Evolutionary conservation across 2,888 invertebrate species (phyloP).

Genomic region (Drosophila flavopinicola): DNA sequence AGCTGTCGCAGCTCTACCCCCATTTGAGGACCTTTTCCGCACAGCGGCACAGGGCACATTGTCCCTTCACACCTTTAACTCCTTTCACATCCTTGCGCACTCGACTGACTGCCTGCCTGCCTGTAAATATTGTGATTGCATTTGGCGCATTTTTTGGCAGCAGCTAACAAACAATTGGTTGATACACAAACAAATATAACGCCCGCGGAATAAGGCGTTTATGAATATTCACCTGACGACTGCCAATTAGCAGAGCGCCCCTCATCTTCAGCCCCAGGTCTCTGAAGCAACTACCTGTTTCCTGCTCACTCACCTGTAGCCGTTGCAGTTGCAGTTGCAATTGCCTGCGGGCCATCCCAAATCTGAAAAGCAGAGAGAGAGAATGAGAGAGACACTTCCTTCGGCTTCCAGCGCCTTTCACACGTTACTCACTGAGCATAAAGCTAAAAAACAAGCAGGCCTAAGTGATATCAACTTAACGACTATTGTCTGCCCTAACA

Average conservation of each 20-base stretch:
- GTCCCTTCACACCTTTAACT: slow-evolving; percentile 68
- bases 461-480: neutral
- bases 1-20: slow-evolving; percentile 25
- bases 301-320: slow-evolving; percentile 69
- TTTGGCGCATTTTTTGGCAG: slow-evolving; percentile 16
- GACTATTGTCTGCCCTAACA: slow-evolving; percentile 20
- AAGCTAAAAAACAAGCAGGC: slow-evolving; percentile 36
- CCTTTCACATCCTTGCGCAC: slow-evolving; percentile 41
- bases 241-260: slow-evolving; percentile 46
- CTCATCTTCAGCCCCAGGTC: slow-evolving; percentile 15
- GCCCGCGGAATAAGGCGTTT: slow-evolving; percentile 19
- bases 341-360: slow-evolving; percentile 58
- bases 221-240: slow-evolving; percentile 11
- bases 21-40: slow-evolving; percentile 11
- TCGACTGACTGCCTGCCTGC: slow-evolving; percentile 41
- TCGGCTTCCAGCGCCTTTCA: slow-evolving; percentile 46
- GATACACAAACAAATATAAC: slow-evolving; percentile 1
- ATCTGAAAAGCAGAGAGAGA: slow-evolving; percentile 67
- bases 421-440: slow-evolving; percentile 75
- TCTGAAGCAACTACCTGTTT: slow-evolving; percentile 42
- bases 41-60: slow-evolving; percentile 51
- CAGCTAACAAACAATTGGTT: too few species aligned
- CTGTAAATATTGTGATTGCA: slow-evolving; percentile 73
- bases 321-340: neutral
- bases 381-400: slow-evolving; percentile 56